phyloP scores from a whole-genome alignment of 2,113 vertebrate genomes.

The Gallinago jamesoni region DNA sequence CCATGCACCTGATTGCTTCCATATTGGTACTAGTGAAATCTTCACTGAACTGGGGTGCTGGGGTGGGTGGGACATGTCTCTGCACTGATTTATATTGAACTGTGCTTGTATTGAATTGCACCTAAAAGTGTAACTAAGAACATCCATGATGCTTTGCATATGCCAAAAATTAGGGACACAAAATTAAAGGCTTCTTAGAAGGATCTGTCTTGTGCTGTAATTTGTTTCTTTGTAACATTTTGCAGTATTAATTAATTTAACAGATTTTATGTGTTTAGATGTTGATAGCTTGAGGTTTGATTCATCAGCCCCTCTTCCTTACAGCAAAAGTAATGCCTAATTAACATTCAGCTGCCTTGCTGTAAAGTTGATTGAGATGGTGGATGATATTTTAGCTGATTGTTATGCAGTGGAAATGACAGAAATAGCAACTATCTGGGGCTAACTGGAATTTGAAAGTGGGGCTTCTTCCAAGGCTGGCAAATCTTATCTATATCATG shows the following conservation, averaged over 20 bases:
- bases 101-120: background rate
- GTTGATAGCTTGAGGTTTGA: background rate
- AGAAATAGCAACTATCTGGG: slow-evolving; percentile 27
- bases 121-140: background rate
- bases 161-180: background rate
- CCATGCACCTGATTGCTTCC: background rate
- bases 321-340: background rate
- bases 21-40: background rate
- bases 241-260: background rate
- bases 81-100: background rate
- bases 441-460: slow-evolving; percentile 27
- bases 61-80: rapidly evolving
- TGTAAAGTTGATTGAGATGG: slow-evolving; percentile 39
- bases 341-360: slow-evolving; percentile 24
- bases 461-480: slow-evolving; percentile 10
- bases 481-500: slow-evolving; percentile 11
- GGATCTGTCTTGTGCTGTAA: background rate
- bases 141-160: background rate
- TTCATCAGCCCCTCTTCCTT: background rate
- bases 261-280: background rate
- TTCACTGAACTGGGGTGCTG: background rate
- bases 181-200: background rate
- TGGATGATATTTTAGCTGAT: slow-evolving; percentile 52
- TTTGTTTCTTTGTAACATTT: background rate
- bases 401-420: slow-evolving; percentile 8